Base-by-base conservation (phyloP, 2,113 vertebrate species). In the Pseudonaja textilis region DNA sequence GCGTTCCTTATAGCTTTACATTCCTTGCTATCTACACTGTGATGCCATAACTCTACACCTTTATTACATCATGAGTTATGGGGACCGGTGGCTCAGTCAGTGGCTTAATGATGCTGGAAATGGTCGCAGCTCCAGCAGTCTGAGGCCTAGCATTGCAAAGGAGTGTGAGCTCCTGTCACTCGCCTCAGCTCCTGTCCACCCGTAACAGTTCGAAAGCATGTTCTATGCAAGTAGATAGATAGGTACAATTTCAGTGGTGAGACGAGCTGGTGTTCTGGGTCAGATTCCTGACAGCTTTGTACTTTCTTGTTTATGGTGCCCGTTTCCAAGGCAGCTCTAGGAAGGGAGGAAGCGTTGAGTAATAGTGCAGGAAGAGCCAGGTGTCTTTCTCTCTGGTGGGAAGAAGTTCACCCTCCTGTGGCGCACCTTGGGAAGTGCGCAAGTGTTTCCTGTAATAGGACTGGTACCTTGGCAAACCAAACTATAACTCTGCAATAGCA, bases 251-350 rank as follows among this genome's bases (percentile, higher is more conserved):
- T 69, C 0, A 1, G 29, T 16, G 64, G 64, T 29, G 64, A n/a
- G 29, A n/a, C 2, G 29, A 5, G 64, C 64, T 69, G 12, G 5
- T 69, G 64, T 29, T n/a, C 29, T 69, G 4, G 2, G 12, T n/a
- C 64, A 69, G 64, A 69, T n/a, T 69, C 64, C 64, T 69, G 29
- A n/a, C 1, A 1, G 64, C 29, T n/a, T 1, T 69, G 64, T 69
- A 69, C 12, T 69, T 69, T 2, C 11, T 26, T 2, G 12, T 14
- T n/a, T 69, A 29, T 1, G 14, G 59, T 64, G 26, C 59, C 59
- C 3, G 0, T 29, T 64, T 64, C 26, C 3, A 0, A 34, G 64
- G 12, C 2, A n/a, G 1, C 29, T 69, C 12, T 0, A 0, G 29
- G 61, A n/a, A 69, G 61, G 29, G 4, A 69, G 61, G 29, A 26